Evolutionary conservation across 2,888 invertebrate genomes (phyloP).

Genomic region (Aphidius colemani): DNA sequence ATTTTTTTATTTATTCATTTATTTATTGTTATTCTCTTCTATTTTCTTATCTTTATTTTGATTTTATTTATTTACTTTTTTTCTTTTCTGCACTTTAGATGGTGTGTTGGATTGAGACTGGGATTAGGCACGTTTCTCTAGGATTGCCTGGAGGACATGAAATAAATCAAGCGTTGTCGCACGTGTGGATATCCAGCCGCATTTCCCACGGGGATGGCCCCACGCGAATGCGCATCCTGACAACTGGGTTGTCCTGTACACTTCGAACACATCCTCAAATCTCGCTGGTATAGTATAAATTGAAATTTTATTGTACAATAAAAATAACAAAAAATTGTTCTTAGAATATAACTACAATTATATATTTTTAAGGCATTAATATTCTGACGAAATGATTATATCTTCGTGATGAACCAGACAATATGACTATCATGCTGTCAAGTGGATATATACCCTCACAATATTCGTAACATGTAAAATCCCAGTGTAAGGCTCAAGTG

Average conservation of each 20-base stretch:
- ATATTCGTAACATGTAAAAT: no score
- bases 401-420: no score
- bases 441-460: no score
- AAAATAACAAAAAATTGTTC: neutral
- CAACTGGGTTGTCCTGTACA: conserved; percentile 12
- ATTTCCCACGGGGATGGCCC: conserved; percentile 43
- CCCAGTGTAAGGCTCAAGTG: no score
- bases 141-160: conserved; percentile 44
- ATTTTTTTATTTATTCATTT: neutral
- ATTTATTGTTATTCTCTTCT: neutral
- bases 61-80: neutral
- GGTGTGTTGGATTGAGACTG: conserved; percentile 10
- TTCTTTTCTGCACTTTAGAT: neutral
- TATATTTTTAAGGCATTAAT: neutral
- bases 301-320: conserved; percentile 6
- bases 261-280: conserved; percentile 3
- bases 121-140: conserved; percentile 46
- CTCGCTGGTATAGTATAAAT: neutral
- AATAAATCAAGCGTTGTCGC: conserved; percentile 47
- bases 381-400: no score
- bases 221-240: neutral
- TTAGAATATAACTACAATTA: neutral
- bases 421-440: no score
- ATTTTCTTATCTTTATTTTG: neutral
- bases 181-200: conserved; percentile 44